A percentile compares a stretch with the other conserved stretches of the same genome.
Conservation (phyloP, 2,888 invertebrate species). For the Philopedon plagiatum region DNA sequence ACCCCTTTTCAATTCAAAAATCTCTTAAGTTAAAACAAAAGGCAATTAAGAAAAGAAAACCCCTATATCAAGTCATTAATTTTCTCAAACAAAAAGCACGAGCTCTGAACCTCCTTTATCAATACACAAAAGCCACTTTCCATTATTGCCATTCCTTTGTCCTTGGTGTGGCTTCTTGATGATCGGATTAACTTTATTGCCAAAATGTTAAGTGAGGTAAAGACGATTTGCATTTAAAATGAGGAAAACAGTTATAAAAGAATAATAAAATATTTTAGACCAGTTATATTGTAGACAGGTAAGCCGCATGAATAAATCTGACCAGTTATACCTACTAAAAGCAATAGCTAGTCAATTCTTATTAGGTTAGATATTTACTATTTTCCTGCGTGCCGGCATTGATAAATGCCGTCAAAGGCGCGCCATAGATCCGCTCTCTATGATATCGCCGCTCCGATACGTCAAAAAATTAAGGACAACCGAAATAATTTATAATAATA, state of each 20-base stretch:
- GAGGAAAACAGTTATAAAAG: neutral
- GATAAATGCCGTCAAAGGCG: too few species aligned
- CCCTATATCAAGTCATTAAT: constrained; percentile 1
- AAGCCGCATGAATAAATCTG: too few species aligned
- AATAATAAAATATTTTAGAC: too few species aligned
- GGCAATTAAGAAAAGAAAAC: neutral
- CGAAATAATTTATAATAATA: too few species aligned
- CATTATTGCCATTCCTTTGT: constrained; percentile 36
- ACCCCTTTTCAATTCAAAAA: neutral
- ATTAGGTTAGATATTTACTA: too few species aligned
- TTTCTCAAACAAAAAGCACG: constrained; percentile 10
- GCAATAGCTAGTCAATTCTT: too few species aligned
- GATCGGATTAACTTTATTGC: constrained; percentile 9
- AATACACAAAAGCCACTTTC: constrained; percentile 35
- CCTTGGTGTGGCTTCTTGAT: constrained; percentile 15
- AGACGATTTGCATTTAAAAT: neutral
- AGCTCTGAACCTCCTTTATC: constrained; percentile 21
- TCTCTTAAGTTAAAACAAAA: neutral
- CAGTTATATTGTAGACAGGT: too few species aligned
- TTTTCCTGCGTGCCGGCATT: too few species aligned
- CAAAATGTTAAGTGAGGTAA: neutral
- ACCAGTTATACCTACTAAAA: too few species aligned
- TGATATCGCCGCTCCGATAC: too few species aligned
- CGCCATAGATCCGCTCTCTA: too few species aligned
- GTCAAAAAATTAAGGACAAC: too few species aligned